Conservation (phyloP, 2,888 invertebrate genomes). For the Amiota communis region DNA sequence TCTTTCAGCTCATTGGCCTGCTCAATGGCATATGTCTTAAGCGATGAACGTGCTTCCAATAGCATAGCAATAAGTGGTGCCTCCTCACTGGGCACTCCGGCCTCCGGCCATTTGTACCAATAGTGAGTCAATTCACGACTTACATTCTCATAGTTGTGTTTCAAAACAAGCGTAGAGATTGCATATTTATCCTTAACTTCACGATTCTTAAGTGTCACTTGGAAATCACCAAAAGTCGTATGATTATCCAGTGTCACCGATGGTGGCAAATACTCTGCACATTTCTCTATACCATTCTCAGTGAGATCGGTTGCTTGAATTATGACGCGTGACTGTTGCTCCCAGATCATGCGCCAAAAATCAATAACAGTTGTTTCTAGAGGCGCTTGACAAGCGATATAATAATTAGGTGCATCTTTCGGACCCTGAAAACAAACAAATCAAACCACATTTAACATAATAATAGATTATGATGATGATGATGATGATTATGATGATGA, state of each 20-base stretch:
- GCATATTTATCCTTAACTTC: constrained; percentile 94
- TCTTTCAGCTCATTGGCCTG: constrained; percentile 67
- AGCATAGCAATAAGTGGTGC: constrained; percentile 90
- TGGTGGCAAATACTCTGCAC: constrained; percentile 92
- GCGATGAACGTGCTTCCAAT: constrained; percentile 82
- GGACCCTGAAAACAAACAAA: constrained; percentile 79
- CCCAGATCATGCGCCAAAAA: constrained; percentile 98
- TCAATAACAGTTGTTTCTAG: constrained; percentile 87
- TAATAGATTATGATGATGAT: no score
- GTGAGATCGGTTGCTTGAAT: constrained; percentile 92
- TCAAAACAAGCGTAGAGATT: constrained; percentile 87
- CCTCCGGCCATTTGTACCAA: constrained; percentile 94
- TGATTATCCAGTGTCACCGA: constrained; percentile 93
- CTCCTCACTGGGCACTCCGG: constrained; percentile 88
- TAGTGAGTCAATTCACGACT: constrained; percentile 92
- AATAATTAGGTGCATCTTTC: constrained; percentile 86
- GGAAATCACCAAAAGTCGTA: constrained; percentile 89
- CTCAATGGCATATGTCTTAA: constrained; percentile 70
- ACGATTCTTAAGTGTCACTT: constrained; percentile 85
- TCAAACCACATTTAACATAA: no score
- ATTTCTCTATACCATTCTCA: constrained; percentile 92
- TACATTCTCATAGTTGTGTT: constrained; percentile 86
- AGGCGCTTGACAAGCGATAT: constrained; percentile 94
- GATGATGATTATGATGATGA: no score
- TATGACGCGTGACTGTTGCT: constrained; percentile 90